Conservation (phyloP, 2,797 vertebrate genomes). For the Babyrousa celebensis region DNA sequence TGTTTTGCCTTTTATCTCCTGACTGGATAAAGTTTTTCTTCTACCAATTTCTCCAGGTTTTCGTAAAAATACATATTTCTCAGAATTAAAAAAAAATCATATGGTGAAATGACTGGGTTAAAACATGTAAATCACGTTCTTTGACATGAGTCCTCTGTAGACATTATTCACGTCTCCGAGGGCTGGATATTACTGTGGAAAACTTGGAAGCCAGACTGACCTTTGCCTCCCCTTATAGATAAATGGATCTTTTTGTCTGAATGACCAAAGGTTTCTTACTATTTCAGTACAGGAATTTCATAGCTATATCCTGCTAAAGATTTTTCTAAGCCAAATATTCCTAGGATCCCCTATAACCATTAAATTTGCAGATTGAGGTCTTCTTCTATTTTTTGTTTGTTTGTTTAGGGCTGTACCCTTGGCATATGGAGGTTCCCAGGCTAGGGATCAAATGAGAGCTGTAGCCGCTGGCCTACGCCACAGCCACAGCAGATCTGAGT, state of each 20-base stretch:
- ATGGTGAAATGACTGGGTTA: not conserved
- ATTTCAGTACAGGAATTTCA: not conserved
- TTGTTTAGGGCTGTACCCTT: too few relatives aligned
- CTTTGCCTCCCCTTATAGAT: too few relatives aligned
- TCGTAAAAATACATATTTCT: constrained; percentile 17
- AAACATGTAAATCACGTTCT: not conserved
- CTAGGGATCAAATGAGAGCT: too few relatives aligned
- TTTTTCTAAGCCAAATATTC: constrained; percentile 6
- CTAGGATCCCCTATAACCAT: not conserved
- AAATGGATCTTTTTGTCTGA: not conserved
- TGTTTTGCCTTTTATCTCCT: not conserved
- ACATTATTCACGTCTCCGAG: not conserved
- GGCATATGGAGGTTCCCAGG: too few relatives aligned
- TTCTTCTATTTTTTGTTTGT: not conserved
- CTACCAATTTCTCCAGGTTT: not conserved
- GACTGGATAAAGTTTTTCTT: not conserved
- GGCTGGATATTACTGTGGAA: not conserved
- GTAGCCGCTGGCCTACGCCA: too few relatives aligned
- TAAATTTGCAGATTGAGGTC: not conserved
- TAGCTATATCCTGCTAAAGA: not conserved
- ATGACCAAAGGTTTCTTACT: not conserved
- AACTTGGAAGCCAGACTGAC: not conserved
- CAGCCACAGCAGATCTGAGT: too few relatives aligned
- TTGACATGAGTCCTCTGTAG: not conserved
- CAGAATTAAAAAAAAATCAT: not conserved